A percentile compares a stretch with the other conserved stretches of the same genome.
phyloP scores from a whole-genome alignment of 2,797 vertebrate species.

The Nasua narica region DNA sequence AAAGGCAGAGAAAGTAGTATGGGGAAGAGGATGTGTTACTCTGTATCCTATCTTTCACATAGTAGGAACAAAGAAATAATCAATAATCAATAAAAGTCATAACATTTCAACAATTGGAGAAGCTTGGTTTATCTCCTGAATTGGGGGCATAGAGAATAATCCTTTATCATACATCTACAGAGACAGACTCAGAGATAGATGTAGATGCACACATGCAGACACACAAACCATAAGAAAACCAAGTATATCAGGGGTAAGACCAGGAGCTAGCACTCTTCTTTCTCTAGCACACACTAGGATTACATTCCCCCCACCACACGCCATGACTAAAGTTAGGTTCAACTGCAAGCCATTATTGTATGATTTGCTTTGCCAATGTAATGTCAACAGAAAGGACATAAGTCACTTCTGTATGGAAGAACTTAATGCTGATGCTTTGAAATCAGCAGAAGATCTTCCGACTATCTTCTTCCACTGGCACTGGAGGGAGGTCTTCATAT shows the following conservation, averaged over 20 bases:
- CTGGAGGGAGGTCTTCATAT: not conserved
- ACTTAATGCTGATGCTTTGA: not conserved
- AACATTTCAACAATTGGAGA: not conserved
- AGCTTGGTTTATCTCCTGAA: not conserved
- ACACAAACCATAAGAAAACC: not conserved
- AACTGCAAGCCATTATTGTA: not conserved
- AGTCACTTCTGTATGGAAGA: not conserved
- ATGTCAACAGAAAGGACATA: not conserved
- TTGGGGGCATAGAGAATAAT: not conserved
- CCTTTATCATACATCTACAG: not conserved
- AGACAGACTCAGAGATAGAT: not conserved
- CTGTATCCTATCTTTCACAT: not conserved
- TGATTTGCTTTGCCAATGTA: not conserved
- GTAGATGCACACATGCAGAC: not conserved
- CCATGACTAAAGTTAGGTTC: not conserved
- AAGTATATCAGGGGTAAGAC: not conserved
- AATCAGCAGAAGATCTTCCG: not conserved
- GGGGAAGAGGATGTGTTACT: not conserved
- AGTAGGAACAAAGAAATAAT: not conserved
- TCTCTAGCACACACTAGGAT: not conserved
- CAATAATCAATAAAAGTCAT: not conserved
- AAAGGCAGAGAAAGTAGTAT: not conserved
- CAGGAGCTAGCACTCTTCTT: not conserved
- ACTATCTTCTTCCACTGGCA: not conserved
- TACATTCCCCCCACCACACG: not conserved